phyloP scores from a whole-genome alignment of 2,888 invertebrate species.

The Stenchaetothrips biformis region DNA sequence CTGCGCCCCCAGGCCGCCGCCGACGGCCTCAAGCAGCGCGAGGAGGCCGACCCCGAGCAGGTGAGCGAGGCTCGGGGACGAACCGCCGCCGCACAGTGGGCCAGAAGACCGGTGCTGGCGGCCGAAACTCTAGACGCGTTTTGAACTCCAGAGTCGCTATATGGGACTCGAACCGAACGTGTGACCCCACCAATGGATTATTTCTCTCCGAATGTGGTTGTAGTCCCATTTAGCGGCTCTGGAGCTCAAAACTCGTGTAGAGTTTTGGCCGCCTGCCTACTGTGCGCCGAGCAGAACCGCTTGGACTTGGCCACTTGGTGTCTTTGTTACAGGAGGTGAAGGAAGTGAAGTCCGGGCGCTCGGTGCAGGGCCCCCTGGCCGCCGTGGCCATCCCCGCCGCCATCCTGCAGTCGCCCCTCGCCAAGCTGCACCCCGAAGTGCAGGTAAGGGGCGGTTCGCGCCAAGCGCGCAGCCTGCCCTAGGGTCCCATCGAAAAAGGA shows the following conservation, averaged over 20 bases:
- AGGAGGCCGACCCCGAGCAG: slow-evolving; percentile 39
- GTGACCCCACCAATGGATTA: not conserved
- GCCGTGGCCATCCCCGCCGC: slow-evolving; percentile 34
- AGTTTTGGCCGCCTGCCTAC: not conserved
- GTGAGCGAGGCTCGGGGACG: slow-evolving; percentile 24
- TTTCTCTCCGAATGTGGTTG: not conserved
- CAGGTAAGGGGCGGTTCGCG: not conserved
- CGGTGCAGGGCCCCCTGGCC: slow-evolving; percentile 29
- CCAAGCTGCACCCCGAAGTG: slow-evolving; percentile 41
- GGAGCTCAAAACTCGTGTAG: not conserved
- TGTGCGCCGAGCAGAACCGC: not conserved
- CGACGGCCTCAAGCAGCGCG: slow-evolving; percentile 18
- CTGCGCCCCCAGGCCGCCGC: slow-evolving; percentile 5
- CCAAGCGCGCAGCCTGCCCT: not conserved
- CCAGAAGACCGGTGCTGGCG: not conserved
- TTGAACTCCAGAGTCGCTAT: not conserved
- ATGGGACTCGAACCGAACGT: not conserved
- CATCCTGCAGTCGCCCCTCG: slow-evolving; percentile 34
- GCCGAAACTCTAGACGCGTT: not conserved
- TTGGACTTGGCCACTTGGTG: slow-evolving; percentile 5
- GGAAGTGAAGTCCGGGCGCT: slow-evolving; percentile 35
- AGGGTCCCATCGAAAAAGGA: too few relatives aligned
- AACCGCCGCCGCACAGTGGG: not conserved
- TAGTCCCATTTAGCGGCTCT: not conserved
- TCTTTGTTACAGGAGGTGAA: slow-evolving; percentile 33